Base-by-base conservation (phyloP, 2,113 vertebrate genomes). In the Hucho hucho region DNA sequence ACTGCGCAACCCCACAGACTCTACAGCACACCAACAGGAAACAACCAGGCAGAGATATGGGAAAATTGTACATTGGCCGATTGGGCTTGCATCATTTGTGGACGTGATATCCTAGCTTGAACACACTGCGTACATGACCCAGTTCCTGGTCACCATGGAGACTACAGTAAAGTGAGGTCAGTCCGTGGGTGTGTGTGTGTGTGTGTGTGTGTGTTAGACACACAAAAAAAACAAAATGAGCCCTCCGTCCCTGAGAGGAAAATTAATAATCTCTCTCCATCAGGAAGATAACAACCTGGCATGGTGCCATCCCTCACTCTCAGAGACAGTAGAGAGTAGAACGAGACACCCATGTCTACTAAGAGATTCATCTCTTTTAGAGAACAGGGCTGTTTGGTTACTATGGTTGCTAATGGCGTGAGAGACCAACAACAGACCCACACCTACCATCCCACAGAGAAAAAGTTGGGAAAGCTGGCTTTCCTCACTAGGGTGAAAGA, bases 1-100 rank as follows among this genome's bases (percentile, higher is more conserved):
- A 81, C 86, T 92, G 37, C 97, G 93, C 64, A 95, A 85, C 22
- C 98, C 97, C 49, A 96, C 83, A 3, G 97, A 99, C 77, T 96
- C 98, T 99, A 75, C 18, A 37, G 37, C 20, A 77, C 61, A 47
- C 64, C 75, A 37, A 64, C 46, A 64, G 16, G 67, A 22, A 65
- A 20, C 7, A 69, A 22, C 67, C 37, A 22, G n/a, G 20, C 20
- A 63, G n/a, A 24, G 24, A 63, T 11, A 7, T 9, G 59, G 22
- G 49, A 18, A 53, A 24, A 65, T 65, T 26, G 6, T 22, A 28
- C 9, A 26, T 26, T 64, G 24, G 5, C 61, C 24, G 13, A 49
- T 49, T 14, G 11, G 14, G 14, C 47, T 53, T 53, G 49, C 49
- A 53, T 53, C 49, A 53, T 18, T 16, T 53, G 49, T 53, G 16